Conservation (phyloP, 2,797 vertebrate species). For the Fistularia tabacaria region DNA sequence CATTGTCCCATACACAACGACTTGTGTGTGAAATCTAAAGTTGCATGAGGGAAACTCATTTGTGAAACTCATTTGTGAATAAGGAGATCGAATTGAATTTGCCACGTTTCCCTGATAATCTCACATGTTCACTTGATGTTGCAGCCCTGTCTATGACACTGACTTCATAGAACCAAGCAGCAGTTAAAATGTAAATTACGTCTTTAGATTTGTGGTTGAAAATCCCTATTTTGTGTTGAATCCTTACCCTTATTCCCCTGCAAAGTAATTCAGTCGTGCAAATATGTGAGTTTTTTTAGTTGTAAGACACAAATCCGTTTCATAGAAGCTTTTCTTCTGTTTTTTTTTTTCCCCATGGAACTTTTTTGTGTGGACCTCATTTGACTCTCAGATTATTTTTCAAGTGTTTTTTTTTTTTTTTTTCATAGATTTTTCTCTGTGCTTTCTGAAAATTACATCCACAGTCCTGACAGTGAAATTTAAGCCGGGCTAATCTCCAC, state of each 20-base stretch:
- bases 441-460: constrained; percentile 14
- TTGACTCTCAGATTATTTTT: constrained; percentile 1
- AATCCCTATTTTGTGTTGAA: neutral
- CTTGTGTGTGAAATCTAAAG: neutral
- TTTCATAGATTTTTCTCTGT: neutral
- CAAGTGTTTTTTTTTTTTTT: neutral
- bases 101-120: constrained; percentile 13
- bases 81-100: constrained; percentile 9
- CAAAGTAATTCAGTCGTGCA: neutral
- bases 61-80: neutral
- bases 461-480: constrained; percentile 33
- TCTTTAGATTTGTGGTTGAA: neutral
- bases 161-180: too few species aligned
- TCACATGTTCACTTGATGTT: constrained; percentile 3
- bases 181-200: too few species aligned
- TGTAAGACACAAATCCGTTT: neutral
- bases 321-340: neutral
- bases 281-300: neutral
- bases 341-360: neutral
- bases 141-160: neutral
- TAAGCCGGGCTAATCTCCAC: constrained; percentile 29
- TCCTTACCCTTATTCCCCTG: neutral
- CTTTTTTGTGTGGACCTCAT: constrained; percentile 11
- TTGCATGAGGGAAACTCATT: neutral
- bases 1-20: constrained; percentile 2